Conservation (phyloP, 2,797 vertebrate genomes). For the Pangasius mekongensis region DNA sequence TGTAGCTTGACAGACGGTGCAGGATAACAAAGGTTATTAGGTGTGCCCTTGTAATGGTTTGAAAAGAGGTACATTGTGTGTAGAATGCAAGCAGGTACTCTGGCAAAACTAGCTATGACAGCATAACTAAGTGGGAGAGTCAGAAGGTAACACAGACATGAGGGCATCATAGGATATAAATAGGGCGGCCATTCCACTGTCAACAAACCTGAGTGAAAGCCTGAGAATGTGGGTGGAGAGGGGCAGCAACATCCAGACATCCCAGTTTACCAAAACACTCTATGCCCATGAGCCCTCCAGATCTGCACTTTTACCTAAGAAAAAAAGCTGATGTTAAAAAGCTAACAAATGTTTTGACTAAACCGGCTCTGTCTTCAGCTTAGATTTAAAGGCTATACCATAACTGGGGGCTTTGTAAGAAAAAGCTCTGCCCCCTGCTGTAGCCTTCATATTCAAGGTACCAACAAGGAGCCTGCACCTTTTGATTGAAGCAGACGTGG, state of each 20-base stretch:
- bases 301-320: not conserved
- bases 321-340: no score
- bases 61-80: not conserved
- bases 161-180: not conserved
- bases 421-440: not conserved
- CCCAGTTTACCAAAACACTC: no score
- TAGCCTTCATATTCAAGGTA: not conserved
- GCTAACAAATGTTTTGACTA: not conserved
- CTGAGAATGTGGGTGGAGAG: not conserved
- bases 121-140: not conserved
- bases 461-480: not conserved
- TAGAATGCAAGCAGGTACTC: not conserved
- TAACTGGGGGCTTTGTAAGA: not conserved
- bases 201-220: no score
- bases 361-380: not conserved
- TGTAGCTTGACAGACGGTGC: not conserved
- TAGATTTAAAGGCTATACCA: not conserved
- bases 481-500: not conserved
- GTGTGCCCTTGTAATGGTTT: not conserved
- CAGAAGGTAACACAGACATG: not conserved
- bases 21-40: not conserved
- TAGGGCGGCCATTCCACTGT: not conserved
- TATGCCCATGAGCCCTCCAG: no score
- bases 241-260: not conserved
- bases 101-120: no score